Base-by-base conservation (phyloP, 1,140 invertebrate genomes). In the Phocides pigmalion region DNA sequence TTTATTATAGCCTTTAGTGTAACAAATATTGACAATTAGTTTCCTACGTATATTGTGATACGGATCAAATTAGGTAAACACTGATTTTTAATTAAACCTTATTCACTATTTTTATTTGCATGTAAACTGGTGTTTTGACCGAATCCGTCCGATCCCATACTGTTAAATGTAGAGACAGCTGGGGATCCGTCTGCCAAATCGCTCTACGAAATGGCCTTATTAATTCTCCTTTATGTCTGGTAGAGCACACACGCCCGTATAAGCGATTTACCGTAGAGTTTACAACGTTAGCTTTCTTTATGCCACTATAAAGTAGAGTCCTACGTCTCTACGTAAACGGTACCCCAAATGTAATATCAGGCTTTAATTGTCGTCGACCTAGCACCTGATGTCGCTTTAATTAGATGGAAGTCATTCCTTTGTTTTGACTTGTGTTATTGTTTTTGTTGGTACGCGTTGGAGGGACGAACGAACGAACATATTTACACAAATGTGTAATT, bases 151-250 rank as follows among this genome's bases (percentile, higher is more conserved):
- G 37, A 25, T 15, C 3, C 37, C 15, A 16, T 2, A 22, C 37
- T 42, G 37, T 22, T 11, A 25, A 25, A 42, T 56, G 20, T 39
- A 58, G 41, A 28, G 22, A 44, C 35, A 22, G 50, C 53, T 78
- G 65, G 63, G 67, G 81, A 81, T 82, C 75, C 74, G 76, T 87
- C 78, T 86, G 62, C 75, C 64, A 74, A 81, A 89, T 83, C 82
- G 81, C 69, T 82, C 64, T 75, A 61, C 75, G 80, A 74, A 91
- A 91, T 87, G 62, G 84, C 74, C 87, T 88, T 92, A 90, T 92
- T 92, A 92, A 92, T 91, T 91, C 89, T 77, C 82, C 79, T 88
- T 91, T 90, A 90, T 82, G 84, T 89, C 69, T 77, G 59, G 49
- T 64, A 69, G 70, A 66, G 79, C 83, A 81, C 81, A 85, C 66